Conservation (phyloP, 2,888 invertebrate genomes). For the Biston betularia region DNA sequence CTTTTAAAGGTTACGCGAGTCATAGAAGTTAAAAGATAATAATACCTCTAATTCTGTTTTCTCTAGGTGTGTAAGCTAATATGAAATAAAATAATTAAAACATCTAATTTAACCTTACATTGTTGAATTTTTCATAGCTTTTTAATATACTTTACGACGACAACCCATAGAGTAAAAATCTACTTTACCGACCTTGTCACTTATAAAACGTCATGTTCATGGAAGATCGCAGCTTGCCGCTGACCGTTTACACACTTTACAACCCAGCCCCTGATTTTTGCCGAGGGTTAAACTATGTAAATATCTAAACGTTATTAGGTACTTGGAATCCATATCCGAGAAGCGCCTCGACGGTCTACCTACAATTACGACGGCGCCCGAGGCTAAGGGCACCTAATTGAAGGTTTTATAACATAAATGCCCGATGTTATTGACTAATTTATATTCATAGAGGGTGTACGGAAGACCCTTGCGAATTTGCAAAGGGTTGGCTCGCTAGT, state of each 20-base stretch:
- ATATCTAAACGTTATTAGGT: constrained; percentile 33
- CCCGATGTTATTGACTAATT: constrained; percentile 51
- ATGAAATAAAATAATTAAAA: constrained; percentile 20
- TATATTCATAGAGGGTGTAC: constrained; percentile 58
- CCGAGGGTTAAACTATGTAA: constrained; percentile 35
- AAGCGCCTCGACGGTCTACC: constrained; percentile 25
- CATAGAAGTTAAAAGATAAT: neutral
- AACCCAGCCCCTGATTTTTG: constrained; percentile 24
- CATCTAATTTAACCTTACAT: too few relatives aligned
- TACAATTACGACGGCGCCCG: constrained; percentile 44
- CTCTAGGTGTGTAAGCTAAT: constrained; percentile 22
- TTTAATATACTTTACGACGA: neutral
- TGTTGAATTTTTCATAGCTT: neutral
- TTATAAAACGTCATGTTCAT: neutral
- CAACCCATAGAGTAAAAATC: neutral
- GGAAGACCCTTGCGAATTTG: constrained; percentile 49
- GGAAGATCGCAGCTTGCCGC: constrained; percentile 4
- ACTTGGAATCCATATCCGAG: constrained; percentile 32
- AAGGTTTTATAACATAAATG: constrained; percentile 53
- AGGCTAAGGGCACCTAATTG: constrained; percentile 46
- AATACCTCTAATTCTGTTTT: constrained; percentile 7
- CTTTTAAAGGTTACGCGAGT: too few relatives aligned
- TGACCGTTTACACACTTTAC: constrained; percentile 14
- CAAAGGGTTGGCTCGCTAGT: constrained; percentile 45
- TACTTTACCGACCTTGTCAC: neutral